Percentiles rank a stretch among this genome's conserved stretches.
These are phyloP conservation scores for Rhinolophus sinicus DNA, from an alignment of 2,113 vertebrate genomes.

Conservation along the genomic window DNA sequence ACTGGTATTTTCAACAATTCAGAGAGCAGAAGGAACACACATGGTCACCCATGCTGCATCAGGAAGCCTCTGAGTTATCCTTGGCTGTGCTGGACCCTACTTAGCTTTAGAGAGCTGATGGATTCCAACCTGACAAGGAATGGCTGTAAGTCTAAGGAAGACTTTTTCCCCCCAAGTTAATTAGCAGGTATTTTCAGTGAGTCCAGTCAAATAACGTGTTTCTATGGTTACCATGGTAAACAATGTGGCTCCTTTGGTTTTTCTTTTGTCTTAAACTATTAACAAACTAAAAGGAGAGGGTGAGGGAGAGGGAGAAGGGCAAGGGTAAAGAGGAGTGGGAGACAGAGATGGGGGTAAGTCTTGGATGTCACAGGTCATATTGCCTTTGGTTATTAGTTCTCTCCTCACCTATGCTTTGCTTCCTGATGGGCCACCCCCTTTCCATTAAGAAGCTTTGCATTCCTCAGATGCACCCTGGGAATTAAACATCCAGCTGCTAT, in stretches of 20 bases:
- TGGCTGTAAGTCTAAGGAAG: background rate
- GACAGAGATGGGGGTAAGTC: background rate
- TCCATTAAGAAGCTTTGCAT: background rate
- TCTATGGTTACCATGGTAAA: constrained; percentile 24
- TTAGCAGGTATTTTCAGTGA: constrained; percentile 37
- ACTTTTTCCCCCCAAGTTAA: background rate
- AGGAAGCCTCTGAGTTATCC: background rate
- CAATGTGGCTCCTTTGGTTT: background rate
- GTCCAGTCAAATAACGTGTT: constrained; percentile 2
- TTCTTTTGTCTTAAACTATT: background rate
- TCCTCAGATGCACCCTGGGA: background rate
- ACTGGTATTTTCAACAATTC: background rate
- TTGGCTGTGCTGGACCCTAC: background rate
- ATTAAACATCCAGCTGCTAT: background rate
- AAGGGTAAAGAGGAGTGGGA: background rate
- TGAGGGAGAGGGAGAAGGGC: background rate
- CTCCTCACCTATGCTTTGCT: background rate
- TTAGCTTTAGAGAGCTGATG: constrained; percentile 19
- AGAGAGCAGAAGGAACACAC: background rate
- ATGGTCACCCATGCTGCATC: fast-evolving
- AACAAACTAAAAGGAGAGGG: background rate
- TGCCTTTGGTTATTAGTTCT: background rate
- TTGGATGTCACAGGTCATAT: background rate
- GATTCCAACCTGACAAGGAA: background rate
- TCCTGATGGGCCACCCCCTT: background rate